Conservation (phyloP, 2,797 vertebrate genomes). For the Ctenopoma multispine region DNA sequence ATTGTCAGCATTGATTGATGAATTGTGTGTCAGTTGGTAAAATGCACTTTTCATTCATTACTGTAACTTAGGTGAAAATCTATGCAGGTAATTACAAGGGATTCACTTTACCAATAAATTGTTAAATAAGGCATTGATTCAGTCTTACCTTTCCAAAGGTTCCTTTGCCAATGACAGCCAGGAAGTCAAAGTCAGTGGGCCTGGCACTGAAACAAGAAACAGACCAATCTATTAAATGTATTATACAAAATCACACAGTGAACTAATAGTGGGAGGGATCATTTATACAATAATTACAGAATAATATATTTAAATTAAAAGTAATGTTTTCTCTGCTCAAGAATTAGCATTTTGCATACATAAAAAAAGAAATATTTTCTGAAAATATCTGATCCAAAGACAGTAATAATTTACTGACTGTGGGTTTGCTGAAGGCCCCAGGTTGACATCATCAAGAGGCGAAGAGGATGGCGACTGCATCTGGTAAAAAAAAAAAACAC, state of each 20-base stretch:
- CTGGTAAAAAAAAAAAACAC: conserved; percentile 24
- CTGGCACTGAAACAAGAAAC: conserved; percentile 87
- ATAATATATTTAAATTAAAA: no score
- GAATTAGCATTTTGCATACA: no score
- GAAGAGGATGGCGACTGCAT: conserved; percentile 80
- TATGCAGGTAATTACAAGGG: background rate
- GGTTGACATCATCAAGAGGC: conserved; percentile 87
- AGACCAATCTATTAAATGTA: conserved; percentile 18
- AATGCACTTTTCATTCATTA: no score
- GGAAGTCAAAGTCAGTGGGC: conserved; percentile 98
- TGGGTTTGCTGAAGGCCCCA: conserved; percentile 96
- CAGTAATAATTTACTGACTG: conserved; percentile 87
- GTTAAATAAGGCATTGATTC: conserved; percentile 28
- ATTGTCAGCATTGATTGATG: no score
- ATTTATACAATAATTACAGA: no score
- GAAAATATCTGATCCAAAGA: no score
- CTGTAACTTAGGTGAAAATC: no score
- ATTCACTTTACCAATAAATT: no score
- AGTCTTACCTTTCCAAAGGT: conserved; percentile 94
- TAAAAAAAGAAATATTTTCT: no score
- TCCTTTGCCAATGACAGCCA: conserved; percentile 97
- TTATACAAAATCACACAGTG: background rate
- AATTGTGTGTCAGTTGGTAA: no score
- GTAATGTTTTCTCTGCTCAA: no score
- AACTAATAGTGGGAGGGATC: background rate